Conservation (phyloP, 2,797 vertebrate genomes). For the Mastacembelus armatus region DNA sequence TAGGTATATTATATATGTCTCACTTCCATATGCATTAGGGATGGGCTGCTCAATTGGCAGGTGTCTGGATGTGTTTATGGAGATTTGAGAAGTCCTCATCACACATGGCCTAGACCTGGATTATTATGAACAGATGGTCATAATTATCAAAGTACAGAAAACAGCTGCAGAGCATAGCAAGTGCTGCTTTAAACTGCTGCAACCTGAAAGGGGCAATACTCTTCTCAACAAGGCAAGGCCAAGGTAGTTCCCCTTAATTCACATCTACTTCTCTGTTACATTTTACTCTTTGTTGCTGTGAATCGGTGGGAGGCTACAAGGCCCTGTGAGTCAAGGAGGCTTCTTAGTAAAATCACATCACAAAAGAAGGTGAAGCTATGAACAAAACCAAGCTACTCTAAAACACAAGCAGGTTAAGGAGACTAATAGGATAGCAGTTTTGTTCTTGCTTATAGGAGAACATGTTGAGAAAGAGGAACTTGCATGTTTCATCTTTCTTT, state of each 20-base stretch:
- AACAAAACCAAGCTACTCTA: no score
- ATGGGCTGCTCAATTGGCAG: conserved; percentile 40
- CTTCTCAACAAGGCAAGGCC: conserved; percentile 40
- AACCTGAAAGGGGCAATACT: conserved; percentile 66
- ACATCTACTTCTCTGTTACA: not conserved
- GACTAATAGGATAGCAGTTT: not conserved
- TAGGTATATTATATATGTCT: conserved; percentile 26
- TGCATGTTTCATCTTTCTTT: not conserved
- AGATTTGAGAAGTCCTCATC: conserved; percentile 42
- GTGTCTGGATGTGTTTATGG: conserved; percentile 45
- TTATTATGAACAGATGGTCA: conserved; percentile 73
- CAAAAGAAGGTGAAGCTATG: not conserved
- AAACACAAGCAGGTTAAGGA: no score
- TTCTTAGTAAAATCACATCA: not conserved
- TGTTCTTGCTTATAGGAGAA: not conserved
- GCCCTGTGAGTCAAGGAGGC: not conserved
- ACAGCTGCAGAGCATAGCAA: conserved; percentile 17
- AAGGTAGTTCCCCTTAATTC: conserved; percentile 31
- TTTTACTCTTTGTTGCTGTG: conserved; percentile 12
- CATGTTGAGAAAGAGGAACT: conserved; percentile 47
- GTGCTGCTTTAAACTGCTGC: conserved; percentile 36
- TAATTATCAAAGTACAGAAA: conserved; percentile 59
- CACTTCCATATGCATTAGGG: conserved; percentile 34
- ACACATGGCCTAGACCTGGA: conserved; percentile 39
- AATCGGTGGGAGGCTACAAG: not conserved